Evolutionary conservation across 1,140 invertebrate species (phyloP).

Genomic region (Macrobrachium nipponense): DNA sequence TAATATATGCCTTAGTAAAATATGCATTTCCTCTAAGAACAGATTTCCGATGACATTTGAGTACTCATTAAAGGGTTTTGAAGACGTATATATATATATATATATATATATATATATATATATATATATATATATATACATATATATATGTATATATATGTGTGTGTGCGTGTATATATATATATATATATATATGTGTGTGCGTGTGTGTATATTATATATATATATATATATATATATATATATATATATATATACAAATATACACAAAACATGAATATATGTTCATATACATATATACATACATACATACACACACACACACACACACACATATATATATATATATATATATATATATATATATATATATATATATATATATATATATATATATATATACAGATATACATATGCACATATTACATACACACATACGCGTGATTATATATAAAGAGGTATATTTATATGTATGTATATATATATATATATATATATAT

Average conservation of each 20-base stretch:
- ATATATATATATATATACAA: neutral
- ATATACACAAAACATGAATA: neutral
- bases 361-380: neutral
- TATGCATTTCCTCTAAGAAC: too few relatives aligned
- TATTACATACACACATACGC: neutral
- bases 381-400: conserved; percentile 20
- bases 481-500: neutral
- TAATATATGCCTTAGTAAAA: too few relatives aligned
- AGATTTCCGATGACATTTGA: too few relatives aligned
- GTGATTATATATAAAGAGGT: neutral
- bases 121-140: conserved; percentile 1
- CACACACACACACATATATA: too few relatives aligned
- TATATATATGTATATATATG: conserved; percentile 7
- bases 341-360: neutral
- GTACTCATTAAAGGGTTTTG: too few relatives aligned
- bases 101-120: neutral
- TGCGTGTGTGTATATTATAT: neutral
- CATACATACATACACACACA: neutral
- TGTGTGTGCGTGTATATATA: neutral
- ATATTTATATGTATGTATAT: neutral
- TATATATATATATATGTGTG: neutral
- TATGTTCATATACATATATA: neutral
- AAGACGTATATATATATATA: neutral
- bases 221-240: neutral
- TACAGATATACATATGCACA: neutral